phyloP scores from a whole-genome alignment of 2,888 invertebrate genomes.

The Pachliopta kotzebuea region DNA sequence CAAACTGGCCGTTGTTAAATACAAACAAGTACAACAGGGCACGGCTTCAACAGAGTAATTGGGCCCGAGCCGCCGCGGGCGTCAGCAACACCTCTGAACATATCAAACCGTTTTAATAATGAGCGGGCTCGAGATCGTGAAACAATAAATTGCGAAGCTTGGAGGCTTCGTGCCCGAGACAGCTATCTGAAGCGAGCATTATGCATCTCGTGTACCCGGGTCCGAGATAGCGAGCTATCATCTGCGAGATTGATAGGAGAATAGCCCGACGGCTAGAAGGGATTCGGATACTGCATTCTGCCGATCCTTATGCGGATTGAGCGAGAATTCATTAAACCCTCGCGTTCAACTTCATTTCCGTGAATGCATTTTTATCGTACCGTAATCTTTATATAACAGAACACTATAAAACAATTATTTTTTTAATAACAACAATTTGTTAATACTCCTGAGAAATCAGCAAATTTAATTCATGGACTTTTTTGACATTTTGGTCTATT shows the following conservation, averaged over 20 bases:
- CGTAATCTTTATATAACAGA: neutral
- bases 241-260: constrained; percentile 78
- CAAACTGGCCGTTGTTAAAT: constrained; percentile 64
- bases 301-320: constrained; percentile 48
- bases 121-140: constrained; percentile 78
- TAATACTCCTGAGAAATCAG: no score
- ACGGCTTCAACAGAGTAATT: constrained; percentile 65
- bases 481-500: no score
- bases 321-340: constrained; percentile 22
- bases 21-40: constrained; percentile 61
- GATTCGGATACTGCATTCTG: constrained; percentile 61
- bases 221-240: constrained; percentile 73
- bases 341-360: constrained; percentile 9
- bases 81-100: constrained; percentile 77
- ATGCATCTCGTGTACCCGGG: constrained; percentile 70
- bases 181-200: constrained; percentile 77
- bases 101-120: constrained; percentile 81
- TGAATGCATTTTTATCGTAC: neutral
- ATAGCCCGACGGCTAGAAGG: constrained; percentile 70
- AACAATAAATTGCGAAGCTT: constrained; percentile 80
- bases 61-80: constrained; percentile 69
- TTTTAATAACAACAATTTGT: neutral
- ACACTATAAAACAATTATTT: neutral
- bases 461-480: no score
- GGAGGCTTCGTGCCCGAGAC: constrained; percentile 79